Evolutionary conservation across 2,888 invertebrate species (phyloP).

Genomic region (Melinopterus prodromus): DNA sequence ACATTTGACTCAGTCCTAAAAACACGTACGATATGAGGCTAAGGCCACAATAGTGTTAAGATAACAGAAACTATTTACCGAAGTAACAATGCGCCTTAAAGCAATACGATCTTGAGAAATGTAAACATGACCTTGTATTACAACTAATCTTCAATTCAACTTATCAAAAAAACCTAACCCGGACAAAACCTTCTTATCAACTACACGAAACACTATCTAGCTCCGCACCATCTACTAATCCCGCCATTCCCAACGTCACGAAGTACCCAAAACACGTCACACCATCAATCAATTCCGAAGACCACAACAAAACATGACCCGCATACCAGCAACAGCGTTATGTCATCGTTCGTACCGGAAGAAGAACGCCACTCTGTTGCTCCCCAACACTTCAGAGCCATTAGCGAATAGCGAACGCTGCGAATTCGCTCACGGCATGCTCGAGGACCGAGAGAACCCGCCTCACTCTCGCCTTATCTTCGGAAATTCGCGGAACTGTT

Average conservation of each 20-base stretch:
- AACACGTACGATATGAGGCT: no score
- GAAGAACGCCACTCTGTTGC: not conserved
- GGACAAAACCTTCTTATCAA: not conserved
- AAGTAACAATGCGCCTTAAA: no score
- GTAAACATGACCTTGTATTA: no score
- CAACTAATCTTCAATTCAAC: no score
- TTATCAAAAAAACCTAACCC: not conserved
- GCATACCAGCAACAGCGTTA: not conserved
- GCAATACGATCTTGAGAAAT: no score
- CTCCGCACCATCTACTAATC: not conserved
- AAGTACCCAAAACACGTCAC: not conserved
- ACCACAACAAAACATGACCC: not conserved
- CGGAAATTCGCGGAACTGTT: conserved; percentile 37
- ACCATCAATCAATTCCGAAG: not conserved
- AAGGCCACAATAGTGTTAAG: no score
- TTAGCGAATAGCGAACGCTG: not conserved
- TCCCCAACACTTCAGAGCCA: not conserved
- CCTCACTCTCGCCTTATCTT: conserved; percentile 32
- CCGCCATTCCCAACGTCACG: not conserved
- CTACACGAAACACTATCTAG: not conserved
- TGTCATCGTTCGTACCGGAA: not conserved
- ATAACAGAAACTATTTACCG: no score
- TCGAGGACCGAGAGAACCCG: no score
- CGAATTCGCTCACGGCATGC: not conserved
- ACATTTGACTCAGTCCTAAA: no score